Base-by-base conservation (phyloP, 2,888 invertebrate species). In the Heliconius charithonia region DNA sequence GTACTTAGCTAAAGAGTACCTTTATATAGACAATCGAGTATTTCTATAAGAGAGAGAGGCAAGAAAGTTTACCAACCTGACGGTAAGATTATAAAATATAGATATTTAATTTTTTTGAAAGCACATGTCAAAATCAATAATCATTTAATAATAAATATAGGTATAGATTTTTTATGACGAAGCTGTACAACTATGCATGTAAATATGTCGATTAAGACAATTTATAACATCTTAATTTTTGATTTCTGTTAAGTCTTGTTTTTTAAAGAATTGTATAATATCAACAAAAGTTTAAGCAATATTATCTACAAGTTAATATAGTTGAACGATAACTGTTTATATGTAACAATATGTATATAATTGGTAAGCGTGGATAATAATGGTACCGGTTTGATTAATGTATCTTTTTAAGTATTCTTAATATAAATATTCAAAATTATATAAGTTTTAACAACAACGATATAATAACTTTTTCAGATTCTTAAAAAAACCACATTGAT, bases 1-100 rank as follows among this genome's bases (percentile, higher is more conserved):
- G 81, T 80, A 81, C 81, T 81, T 80, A 81, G 80, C 74, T 51
- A 70, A 77, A 79, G 56, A 32, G 77, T 79, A 81, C 73, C 77
- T 77, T 59, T 59, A 59, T 72, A 32, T 59, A 72, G 59, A 59
- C 32, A 59, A 72, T 37, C n/a, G 56, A 72, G 32, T 32, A 56
- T n/a, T 59, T 71, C 59, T 72, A 29, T 32, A 59, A 32, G 56
- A 72, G 22, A 19, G 51, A 72, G 32, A 72, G 56, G 32, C 72
- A 72, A 72, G 22, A 32, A 32, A 32, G 3, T 72, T 69, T 45
- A 72, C n/a, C 72, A 59, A 59, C 3, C 13, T 71, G 45, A 51
- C 10, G 29, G 22, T 71, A 29, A 6, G 29, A 29, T 13, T 13
- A n/a, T 13, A 59, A 32, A 72, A 59, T 13, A 29, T 71, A 59